These are phyloP conservation scores for Stenopsyche tienmushanensis DNA, from an alignment of 1,140 invertebrate species.

Conservation along the genomic window DNA sequence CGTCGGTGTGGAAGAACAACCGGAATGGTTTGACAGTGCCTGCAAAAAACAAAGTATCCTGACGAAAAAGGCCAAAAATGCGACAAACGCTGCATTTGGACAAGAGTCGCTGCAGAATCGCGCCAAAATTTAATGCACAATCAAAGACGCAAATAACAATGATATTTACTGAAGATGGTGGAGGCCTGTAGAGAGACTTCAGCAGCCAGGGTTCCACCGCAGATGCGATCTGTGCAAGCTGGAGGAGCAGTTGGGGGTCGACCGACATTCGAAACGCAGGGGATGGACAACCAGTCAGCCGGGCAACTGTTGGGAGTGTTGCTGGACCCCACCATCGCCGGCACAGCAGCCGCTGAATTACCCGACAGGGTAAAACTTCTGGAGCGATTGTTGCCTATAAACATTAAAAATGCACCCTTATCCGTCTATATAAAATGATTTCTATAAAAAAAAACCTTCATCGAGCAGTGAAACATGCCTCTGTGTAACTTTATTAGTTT, in stretches of 20 bases:
- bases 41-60: constrained; percentile 52
- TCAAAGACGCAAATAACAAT: not conserved
- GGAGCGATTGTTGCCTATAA: constrained; percentile 64
- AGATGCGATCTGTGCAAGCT: constrained; percentile 69
- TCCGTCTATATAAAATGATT: too few species aligned
- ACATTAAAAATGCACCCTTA: too few species aligned
- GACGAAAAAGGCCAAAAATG: too few species aligned
- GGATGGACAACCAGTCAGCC: constrained; percentile 75
- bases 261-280: constrained; percentile 69
- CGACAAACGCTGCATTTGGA: constrained; percentile 1
- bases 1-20: constrained; percentile 75
- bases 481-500: too few species aligned
- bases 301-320: constrained; percentile 62
- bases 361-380: constrained; percentile 72
- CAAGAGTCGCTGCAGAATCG: too few species aligned
- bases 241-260: constrained; percentile 55
- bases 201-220: constrained; percentile 69
- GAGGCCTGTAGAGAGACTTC: constrained; percentile 61
- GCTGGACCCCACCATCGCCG: constrained; percentile 66
- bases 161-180: constrained; percentile 64
- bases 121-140: constrained; percentile 7
- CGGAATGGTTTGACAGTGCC: constrained; percentile 77
- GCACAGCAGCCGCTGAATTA: constrained; percentile 66
- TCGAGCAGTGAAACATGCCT: too few species aligned
- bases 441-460: too few species aligned